phyloP scores from a whole-genome alignment of 2,113 vertebrate species.

The Chloebia gouldiae region DNA sequence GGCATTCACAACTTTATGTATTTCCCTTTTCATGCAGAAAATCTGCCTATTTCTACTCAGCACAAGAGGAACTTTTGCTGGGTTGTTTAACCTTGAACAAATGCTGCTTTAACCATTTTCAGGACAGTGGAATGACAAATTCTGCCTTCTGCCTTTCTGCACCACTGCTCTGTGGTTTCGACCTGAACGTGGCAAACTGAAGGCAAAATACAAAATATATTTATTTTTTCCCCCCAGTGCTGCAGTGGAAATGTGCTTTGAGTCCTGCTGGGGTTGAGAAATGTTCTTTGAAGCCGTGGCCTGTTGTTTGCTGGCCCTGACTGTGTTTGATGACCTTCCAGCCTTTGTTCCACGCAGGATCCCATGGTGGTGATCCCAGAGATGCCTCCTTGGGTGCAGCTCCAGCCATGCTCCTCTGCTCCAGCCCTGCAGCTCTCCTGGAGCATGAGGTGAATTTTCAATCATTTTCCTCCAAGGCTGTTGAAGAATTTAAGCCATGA shows the following conservation, averaged over 20 bases:
- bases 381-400: background rate
- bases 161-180: background rate
- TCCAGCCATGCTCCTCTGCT: background rate
- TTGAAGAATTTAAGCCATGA: background rate
- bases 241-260: background rate
- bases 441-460: background rate
- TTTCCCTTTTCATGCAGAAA: constrained; percentile 38
- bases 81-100: constrained; percentile 24
- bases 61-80: background rate
- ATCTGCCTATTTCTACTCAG: constrained; percentile 32
- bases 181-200: background rate
- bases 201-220: background rate
- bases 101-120: background rate
- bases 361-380: background rate
- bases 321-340: background rate
- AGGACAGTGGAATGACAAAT: background rate
- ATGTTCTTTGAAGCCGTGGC: background rate
- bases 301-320: background rate
- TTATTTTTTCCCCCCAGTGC: background rate
- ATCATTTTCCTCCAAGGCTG: background rate
- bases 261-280: background rate
- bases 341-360: background rate
- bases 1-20: background rate
- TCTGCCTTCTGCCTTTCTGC: background rate
- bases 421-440: background rate